phyloP scores from a whole-genome alignment of 2,113 vertebrate genomes.

The Erythrocebus patas region DNA sequence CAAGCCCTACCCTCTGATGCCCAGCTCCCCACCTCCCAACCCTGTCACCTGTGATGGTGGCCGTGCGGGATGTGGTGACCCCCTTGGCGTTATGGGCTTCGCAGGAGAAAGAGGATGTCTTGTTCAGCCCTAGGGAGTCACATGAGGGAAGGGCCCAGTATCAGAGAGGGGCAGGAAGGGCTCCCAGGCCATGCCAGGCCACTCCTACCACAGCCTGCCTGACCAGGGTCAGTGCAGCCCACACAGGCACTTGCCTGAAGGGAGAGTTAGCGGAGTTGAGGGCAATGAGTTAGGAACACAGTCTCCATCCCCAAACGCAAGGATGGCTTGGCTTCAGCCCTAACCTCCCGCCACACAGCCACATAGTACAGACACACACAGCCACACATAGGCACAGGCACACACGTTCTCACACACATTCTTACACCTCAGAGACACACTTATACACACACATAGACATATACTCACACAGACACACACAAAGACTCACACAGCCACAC shows the following conservation, averaged over 20 bases:
- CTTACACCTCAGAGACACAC: no score
- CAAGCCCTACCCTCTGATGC: not conserved
- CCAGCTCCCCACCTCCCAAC: not conserved
- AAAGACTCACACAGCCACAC: no score
- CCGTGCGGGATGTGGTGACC: conserved; percentile 89
- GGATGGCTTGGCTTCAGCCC: not conserved
- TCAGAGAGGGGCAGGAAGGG: not conserved
- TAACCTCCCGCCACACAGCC: no score
- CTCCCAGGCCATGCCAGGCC: not conserved
- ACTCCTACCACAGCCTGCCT: fast-evolving
- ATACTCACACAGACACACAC: not conserved
- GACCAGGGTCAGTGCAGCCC: not conserved
- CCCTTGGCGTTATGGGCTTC: conserved; percentile 92
- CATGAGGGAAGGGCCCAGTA: not conserved
- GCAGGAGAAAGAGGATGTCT: conserved; percentile 90
- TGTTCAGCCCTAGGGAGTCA: conserved; percentile 86
- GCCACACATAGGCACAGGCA: not conserved
- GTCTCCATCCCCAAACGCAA: not conserved
- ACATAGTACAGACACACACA: not conserved
- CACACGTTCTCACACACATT: no score
- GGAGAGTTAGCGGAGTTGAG: no score
- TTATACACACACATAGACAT: not conserved
- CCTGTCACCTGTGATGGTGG: conserved; percentile 87
- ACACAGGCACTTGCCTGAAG: not conserved
- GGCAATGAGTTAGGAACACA: not conserved